Evolutionary conservation across 1,140 invertebrate genomes (phyloP), one percentile per base, ranked within the genome.

Genomic region (Drosophila nigromelanica): DNA sequence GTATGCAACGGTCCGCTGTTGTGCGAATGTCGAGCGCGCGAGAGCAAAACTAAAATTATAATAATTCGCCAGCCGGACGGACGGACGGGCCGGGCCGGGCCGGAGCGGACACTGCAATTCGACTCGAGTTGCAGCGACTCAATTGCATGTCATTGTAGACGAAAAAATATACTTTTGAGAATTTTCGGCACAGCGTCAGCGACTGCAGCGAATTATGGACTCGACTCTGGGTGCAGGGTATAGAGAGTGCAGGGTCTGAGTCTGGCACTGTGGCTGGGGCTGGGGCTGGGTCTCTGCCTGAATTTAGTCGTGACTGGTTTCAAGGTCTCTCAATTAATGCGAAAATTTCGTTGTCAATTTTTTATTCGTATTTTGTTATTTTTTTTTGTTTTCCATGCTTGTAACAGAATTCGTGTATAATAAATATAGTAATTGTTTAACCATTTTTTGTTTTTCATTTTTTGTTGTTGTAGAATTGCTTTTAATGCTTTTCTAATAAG

Each of bases 271-370:
- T 21, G 35, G 35, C 45, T 75, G 37, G 59, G 52, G 68, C 37
- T 73, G 70, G 75, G 68, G 56, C 68, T 72, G 70, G 77, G 80
- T 74, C 81, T 89, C 61, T 66, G 79, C 72, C 69, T 83, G 82
- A 89, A 79, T 89, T 87, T 80, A 89, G 79, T 87, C 83, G 83
- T 87, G 83, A 87, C 83, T 87, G 68, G 83, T 83, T 87, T 87
- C 83, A 87, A 87, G 83, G 83, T 87, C 79, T 42, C 73, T 89
- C 83, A 87, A 87, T 87, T 89, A 87, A 87, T 87, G 82, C 82
- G 82, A 86, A 86, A 86, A 81, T 86, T 86, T 86, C 82, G 82
- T 76, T 82, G 82, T 78, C 78, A 74, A 63, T 37, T 82, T 78
- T 74, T 74, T 69, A 24, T 73, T 73, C 48, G 54, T 67, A 64